Evolutionary conservation across 1,140 invertebrate species (phyloP).

Genomic region (Drosophila pallidifrons): DNA sequence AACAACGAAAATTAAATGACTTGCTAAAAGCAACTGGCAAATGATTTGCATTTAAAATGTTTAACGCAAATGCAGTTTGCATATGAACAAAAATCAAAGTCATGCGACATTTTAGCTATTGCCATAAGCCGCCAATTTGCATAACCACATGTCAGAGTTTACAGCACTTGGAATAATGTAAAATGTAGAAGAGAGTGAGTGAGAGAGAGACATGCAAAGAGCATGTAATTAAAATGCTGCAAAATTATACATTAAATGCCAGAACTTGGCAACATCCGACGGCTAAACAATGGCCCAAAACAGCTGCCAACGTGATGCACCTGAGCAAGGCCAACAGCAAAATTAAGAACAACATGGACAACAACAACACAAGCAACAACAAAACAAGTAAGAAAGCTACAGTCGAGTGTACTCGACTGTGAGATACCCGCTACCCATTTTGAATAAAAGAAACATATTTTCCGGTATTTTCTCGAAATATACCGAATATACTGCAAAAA

Average conservation of each 20-base stretch:
- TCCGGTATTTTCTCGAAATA: too few relatives aligned
- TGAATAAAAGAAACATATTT: too few relatives aligned
- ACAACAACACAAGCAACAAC: conserved; percentile 29
- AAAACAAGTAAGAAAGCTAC: too few relatives aligned
- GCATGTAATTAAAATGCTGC: conserved; percentile 74
- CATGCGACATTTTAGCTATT: conserved; percentile 58
- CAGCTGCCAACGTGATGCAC: conserved; percentile 71
- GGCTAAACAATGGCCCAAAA: conserved; percentile 73
- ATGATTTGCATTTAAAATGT: conserved; percentile 62
- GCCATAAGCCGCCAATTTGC: conserved; percentile 61
- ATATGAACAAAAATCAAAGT: conserved; percentile 63
- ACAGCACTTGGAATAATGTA: conserved; percentile 1
- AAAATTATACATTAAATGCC: conserved; percentile 82
- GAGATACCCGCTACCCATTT: too few relatives aligned
- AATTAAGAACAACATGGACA: conserved; percentile 28
- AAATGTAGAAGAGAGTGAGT: not conserved
- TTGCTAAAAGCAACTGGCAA: conserved; percentile 20
- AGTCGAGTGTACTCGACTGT: too few relatives aligned
- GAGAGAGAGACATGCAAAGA: not conserved
- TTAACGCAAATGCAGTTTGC: conserved; percentile 51
- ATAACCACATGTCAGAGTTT: conserved; percentile 54
- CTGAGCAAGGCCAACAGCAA: conserved; percentile 58
- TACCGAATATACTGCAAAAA: too few relatives aligned
- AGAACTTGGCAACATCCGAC: conserved; percentile 77
- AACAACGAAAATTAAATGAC: conserved; percentile 7